These are phyloP conservation scores for Athalia cordata DNA, from an alignment of 2,888 invertebrate species.

Conservation along the genomic window DNA sequence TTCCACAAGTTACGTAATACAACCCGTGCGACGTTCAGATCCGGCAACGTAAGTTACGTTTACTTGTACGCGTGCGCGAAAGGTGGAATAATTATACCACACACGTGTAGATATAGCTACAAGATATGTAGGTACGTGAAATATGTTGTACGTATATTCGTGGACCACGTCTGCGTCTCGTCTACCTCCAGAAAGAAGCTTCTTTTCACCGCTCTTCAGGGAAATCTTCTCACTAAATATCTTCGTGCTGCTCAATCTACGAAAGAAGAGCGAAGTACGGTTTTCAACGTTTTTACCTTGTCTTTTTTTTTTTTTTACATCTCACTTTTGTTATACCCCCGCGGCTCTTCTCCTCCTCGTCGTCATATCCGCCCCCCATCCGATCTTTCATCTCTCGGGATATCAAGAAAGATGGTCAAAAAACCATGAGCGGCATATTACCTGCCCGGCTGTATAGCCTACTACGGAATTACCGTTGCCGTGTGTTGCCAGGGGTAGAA, in stretches of 20 bases:
- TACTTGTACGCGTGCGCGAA: slow-evolving; percentile 23
- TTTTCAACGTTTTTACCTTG: too few species aligned
- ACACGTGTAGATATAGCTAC: background rate
- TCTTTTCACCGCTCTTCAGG: background rate
- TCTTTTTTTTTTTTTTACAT: too few species aligned
- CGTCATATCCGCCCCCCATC: too few species aligned
- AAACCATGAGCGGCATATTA: too few species aligned
- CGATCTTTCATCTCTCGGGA: too few species aligned
- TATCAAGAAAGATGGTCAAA: too few species aligned
- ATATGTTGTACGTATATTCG: background rate
- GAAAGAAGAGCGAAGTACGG: too few species aligned
- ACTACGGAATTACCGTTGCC: background rate
- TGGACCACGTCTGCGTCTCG: slow-evolving; percentile 21
- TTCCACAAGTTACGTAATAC: slow-evolving; percentile 41
- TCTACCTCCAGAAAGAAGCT: background rate
- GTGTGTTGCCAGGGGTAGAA: background rate
- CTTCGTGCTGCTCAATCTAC: too few species aligned
- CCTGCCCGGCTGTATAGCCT: too few species aligned
- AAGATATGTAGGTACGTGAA: background rate
- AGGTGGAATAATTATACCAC: slow-evolving; percentile 37
- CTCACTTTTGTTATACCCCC: too few species aligned
- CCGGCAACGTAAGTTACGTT: background rate
- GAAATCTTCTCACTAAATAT: background rate
- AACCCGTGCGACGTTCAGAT: background rate
- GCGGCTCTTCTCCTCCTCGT: too few species aligned